Evolutionary conservation across 2,113 vertebrate species (phyloP), one percentile per base, ranked within the genome.

Genomic region (Sinocyclocheilus rhinocerous): DNA sequence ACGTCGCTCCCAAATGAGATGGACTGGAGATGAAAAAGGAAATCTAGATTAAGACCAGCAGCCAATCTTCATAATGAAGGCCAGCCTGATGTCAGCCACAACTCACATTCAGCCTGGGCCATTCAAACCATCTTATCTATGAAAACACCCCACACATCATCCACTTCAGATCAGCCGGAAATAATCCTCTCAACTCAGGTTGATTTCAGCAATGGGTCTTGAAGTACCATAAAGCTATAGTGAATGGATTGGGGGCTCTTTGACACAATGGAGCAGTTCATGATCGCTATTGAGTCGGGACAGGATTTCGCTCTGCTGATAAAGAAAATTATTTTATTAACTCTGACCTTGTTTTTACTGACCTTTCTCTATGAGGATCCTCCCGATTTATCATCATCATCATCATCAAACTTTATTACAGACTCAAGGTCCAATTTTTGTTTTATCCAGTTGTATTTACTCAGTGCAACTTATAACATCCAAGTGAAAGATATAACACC

Each of bases 61-160:
- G 26, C 24, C 75, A 67, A 85, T 85, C 52, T 85, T 79, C 76
- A 70, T 85, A 85, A 85, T 85, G 84, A 72, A 79, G 45, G 45
- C 65, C 48, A 12, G 72, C 13, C 83, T 65, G 57, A 57, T 42
- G 18, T 72, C 8, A 15, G 36, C 70, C 39, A 24, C 57, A 59
- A 39, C 55, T 73, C 79, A 7, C 61, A 76, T 73, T 29, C 70
- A 52, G 22, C 24, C 39, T 13, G 20, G 10, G 36, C 15, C 57
- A 69, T 83, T 55, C 48, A 39, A 33, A 77, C 61, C 42, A 52
- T 48, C 26, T 63, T 85, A 85, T 79, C 76, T 69, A 70, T 67
- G 52, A 59, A 84, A 12, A 48, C 75, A 69, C 12, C 26, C 39
- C 36, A 48, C 50, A 59, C 39, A 59, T 73, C 48, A 70, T 33